Evolutionary conservation across 2,797 vertebrate genomes (phyloP), one percentile per base, ranked within the genome.

Genomic region (Microctenopoma steveboyesi): DNA sequence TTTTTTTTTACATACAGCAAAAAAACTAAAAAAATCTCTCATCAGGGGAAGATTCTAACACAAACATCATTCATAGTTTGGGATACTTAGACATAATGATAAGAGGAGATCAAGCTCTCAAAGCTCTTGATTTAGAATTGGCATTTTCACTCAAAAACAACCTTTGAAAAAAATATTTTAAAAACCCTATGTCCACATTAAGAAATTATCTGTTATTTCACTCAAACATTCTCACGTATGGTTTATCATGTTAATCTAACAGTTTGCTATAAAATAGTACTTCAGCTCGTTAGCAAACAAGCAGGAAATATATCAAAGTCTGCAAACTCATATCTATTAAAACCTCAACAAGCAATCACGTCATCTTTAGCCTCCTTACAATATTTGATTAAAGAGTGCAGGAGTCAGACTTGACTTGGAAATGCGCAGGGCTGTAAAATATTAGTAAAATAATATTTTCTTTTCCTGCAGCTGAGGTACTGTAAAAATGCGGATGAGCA

Each of bases 11-110:
- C 69, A 77, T 76, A 87, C 78, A 86, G 82, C 76, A 74, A 83
- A 74, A 77, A 84, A 87, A 78, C 58, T 61, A 30, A 30, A 30
- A 3, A 30, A 33, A 83, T 66, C 48, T 86, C 51, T 65, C 40
- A 87, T 79, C 56, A 84, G 68, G 69, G 57, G 48, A 64, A 79
- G 78, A 77, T 78, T 64, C 49, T 81, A 75, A 81, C 68, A 82
- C 71, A 69, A 84, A 88, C 35, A 63, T 82, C 79, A 79, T 89
- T 89, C 88, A 91, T 89, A 90, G 86, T 89, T 84, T 85, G 70
- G 62, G 46, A 76, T 84, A 83, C 83, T 83, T 72, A 72, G 76
- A 86, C 9, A 0, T 51, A n/a, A 77, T 83, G 69, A 75, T 77
- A 76, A 77, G 55, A 74, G 72, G 55, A 75, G 66, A 59, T 72